phyloP scores from a whole-genome alignment of 2,113 vertebrate genomes.

The Otis tarda region DNA sequence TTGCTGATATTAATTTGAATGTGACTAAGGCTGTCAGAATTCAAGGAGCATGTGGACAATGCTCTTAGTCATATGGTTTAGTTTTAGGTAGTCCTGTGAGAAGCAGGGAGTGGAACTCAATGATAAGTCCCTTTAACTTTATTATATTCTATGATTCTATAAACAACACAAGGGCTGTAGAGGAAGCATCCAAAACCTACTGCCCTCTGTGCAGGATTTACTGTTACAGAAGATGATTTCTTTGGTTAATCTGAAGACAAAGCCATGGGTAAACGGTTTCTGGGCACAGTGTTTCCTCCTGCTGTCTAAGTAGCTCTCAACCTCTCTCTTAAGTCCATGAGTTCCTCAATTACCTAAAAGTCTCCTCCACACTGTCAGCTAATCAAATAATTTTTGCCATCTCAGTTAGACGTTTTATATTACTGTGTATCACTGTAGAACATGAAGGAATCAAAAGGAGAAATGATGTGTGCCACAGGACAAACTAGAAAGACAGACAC shows the following conservation, averaged over 20 bases:
- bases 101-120: not conserved
- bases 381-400: not conserved
- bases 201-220: not conserved
- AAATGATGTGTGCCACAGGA: not conserved
- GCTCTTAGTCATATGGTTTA: not conserved
- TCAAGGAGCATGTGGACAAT: not conserved
- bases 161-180: not conserved
- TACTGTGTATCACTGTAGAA: not conserved
- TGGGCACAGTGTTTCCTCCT: not conserved
- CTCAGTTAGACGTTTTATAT: not conserved
- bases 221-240: not conserved
- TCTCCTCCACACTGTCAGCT: not conserved
- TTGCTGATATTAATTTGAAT: not conserved
- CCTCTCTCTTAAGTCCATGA: not conserved
- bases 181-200: not conserved
- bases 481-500: not conserved
- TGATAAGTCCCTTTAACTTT: not conserved
- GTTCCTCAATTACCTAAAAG: not conserved
- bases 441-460: not conserved
- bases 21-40: not conserved
- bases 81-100: not conserved
- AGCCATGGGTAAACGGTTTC: not conserved
- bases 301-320: not conserved
- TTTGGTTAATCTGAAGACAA: not conserved
- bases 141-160: not conserved